These are phyloP conservation scores for Salvelinus fontinalis DNA, from an alignment of 2,113 vertebrate genomes.

Conservation along the genomic window DNA sequence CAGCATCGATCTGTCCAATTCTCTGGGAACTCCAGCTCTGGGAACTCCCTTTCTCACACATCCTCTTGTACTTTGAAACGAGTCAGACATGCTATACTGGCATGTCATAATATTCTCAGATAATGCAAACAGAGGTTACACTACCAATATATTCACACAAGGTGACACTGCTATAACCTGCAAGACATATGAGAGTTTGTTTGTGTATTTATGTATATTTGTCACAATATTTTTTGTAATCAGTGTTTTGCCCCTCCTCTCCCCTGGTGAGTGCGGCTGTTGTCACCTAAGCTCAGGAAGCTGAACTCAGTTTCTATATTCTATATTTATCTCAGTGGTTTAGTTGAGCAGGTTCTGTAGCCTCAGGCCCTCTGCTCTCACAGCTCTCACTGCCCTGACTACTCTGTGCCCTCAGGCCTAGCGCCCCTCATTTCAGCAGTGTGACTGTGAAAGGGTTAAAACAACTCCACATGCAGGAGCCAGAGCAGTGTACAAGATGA, in stretches of 20 bases:
- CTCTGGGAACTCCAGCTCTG: slow-evolving; percentile 1
- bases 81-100: background rate
- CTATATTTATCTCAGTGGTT: slow-evolving; percentile 51
- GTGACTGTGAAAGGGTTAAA: slow-evolving; percentile 63
- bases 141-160: background rate
- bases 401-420: background rate
- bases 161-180: background rate
- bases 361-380: slow-evolving; percentile 24
- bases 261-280: slow-evolving; percentile 10
- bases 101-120: background rate
- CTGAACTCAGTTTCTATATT: slow-evolving; percentile 72
- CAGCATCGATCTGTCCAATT: background rate
- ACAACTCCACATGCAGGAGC: slow-evolving; percentile 66
- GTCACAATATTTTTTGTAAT: background rate
- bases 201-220: slow-evolving; percentile 27
- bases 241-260: background rate
- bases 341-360: slow-evolving; percentile 26
- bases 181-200: slow-evolving; percentile 1
- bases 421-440: background rate
- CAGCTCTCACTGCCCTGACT: background rate
- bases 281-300: slow-evolving; percentile 47
- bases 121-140: background rate
- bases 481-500: slow-evolving; percentile 69
- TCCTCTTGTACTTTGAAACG: background rate
- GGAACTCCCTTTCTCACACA: slow-evolving; percentile 10